A percentile compares a stretch with the other conserved stretches of the same genome.
phyloP scores from a whole-genome alignment of 2,888 invertebrate genomes.

The Rugalucina vietnamica region DNA sequence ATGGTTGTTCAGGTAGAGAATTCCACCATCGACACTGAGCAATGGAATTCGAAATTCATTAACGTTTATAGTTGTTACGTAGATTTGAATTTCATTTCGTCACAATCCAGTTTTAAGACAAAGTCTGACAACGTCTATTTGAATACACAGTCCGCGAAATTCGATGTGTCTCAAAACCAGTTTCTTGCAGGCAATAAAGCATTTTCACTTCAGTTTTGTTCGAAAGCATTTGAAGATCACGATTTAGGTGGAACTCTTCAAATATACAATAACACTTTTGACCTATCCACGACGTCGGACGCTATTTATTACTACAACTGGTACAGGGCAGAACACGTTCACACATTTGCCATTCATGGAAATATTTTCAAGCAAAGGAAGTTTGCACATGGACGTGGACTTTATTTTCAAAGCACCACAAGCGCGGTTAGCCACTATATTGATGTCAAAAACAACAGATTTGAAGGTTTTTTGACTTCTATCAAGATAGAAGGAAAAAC shows the following conservation, averaged over 20 bases:
- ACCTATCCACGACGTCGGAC: not conserved
- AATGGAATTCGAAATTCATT: not conserved
- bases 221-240: not conserved
- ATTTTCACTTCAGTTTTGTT: slow-evolving; percentile 14
- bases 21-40: not conserved
- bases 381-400: no score
- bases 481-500: not conserved
- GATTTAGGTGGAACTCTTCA: not conserved
- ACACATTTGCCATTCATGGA: not conserved
- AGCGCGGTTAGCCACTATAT: not conserved
- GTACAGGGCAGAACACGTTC: not conserved
- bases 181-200: not conserved
- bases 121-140: not conserved
- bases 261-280: slow-evolving; percentile 25
- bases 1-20: not conserved
- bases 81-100: not conserved
- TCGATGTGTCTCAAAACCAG: not conserved
- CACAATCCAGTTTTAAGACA: not conserved
- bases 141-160: not conserved
- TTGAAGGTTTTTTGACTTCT: not conserved
- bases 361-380: not conserved
- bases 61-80: not conserved
- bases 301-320: slow-evolving; percentile 3
- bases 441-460: slow-evolving; percentile 15
- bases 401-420: no score